A percentile compares a stretch with the other conserved stretches of the same genome.
phyloP scores from a whole-genome alignment of 2,113 vertebrate genomes.

The Sebastes fasciatus region DNA sequence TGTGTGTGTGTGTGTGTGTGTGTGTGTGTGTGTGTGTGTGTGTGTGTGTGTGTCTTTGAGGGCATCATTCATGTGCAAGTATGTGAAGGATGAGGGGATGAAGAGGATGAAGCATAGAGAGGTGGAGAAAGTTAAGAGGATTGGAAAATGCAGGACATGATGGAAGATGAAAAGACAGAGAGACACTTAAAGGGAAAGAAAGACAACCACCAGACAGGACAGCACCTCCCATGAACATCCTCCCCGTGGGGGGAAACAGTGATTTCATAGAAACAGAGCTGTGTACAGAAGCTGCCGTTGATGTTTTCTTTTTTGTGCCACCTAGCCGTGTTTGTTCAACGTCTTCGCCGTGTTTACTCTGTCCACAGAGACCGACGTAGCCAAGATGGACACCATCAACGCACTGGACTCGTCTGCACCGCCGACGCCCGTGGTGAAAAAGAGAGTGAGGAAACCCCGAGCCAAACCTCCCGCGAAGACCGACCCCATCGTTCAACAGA shows the following conservation, averaged over 20 bases:
- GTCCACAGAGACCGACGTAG: slow-evolving; percentile 72
- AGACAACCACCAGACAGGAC: slow-evolving; percentile 27
- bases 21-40: too few relatives aligned
- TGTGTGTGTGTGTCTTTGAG: neutral
- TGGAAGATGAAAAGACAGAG: slow-evolving; percentile 19
- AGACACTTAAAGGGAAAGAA: slow-evolving; percentile 10
- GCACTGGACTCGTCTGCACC: slow-evolving; percentile 50
- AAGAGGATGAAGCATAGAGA: neutral
- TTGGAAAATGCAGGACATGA: slow-evolving; percentile 23
- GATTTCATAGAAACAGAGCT: slow-evolving; percentile 48
- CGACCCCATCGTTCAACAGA: neutral
- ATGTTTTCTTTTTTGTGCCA: slow-evolving; percentile 38
- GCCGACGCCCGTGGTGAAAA: slow-evolving; percentile 4
- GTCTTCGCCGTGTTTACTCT: slow-evolving; percentile 31
- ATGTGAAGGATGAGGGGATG: neutral
- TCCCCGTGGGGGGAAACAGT: slow-evolving; percentile 35
- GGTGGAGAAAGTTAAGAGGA: neutral
- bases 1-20: neutral
- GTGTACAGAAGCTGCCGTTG: slow-evolving; percentile 11
- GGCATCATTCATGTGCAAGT: neutral
- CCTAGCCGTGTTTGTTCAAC: slow-evolving; percentile 13
- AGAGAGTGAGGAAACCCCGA: slow-evolving; percentile 61
- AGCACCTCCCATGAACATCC: slow-evolving; percentile 26
- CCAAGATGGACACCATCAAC: slow-evolving; percentile 77
- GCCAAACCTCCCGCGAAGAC: slow-evolving; percentile 51